Conservation (phyloP, 2,888 invertebrate genomes). For the Atherix ibis region DNA sequence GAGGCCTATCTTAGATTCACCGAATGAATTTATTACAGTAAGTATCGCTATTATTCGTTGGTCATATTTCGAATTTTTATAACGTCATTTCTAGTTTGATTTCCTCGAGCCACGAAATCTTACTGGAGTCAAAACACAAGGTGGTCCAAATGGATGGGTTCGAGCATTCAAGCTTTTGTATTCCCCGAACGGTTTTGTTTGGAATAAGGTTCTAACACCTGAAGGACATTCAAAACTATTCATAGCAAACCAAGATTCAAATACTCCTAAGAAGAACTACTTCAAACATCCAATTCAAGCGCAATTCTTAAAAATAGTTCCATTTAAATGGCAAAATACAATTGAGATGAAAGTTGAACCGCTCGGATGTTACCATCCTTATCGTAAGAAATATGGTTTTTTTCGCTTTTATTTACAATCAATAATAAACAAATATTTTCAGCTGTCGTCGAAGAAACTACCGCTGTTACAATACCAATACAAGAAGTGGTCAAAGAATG, state of each 20-base stretch:
- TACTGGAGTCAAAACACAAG: constrained; percentile 62
- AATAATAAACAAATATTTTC: too few species aligned
- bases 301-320: constrained; percentile 53
- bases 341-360: constrained; percentile 64
- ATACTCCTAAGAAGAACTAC: constrained; percentile 42
- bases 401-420: too few species aligned
- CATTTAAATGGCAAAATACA: constrained; percentile 52
- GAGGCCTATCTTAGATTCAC: constrained; percentile 49
- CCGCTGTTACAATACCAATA: constrained; percentile 17
- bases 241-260: constrained; percentile 54
- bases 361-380: constrained; percentile 60
- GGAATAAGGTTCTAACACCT: constrained; percentile 50
- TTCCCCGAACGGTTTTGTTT: constrained; percentile 51
- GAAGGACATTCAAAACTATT: constrained; percentile 42
- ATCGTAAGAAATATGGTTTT: constrained; percentile 37
- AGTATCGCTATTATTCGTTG: constrained; percentile 9
- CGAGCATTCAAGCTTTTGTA: constrained; percentile 56
- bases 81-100: constrained; percentile 40
- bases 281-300: constrained; percentile 61
- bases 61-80: neutral
- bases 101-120: constrained; percentile 59
- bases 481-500: constrained; percentile 7
- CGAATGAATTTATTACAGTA: constrained; percentile 54
- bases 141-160: constrained; percentile 57
- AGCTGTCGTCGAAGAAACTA: constrained; percentile 3